These are phyloP conservation scores for Acrobasis consociella DNA, from an alignment of 2,888 invertebrate species.

Conservation along the genomic window DNA sequence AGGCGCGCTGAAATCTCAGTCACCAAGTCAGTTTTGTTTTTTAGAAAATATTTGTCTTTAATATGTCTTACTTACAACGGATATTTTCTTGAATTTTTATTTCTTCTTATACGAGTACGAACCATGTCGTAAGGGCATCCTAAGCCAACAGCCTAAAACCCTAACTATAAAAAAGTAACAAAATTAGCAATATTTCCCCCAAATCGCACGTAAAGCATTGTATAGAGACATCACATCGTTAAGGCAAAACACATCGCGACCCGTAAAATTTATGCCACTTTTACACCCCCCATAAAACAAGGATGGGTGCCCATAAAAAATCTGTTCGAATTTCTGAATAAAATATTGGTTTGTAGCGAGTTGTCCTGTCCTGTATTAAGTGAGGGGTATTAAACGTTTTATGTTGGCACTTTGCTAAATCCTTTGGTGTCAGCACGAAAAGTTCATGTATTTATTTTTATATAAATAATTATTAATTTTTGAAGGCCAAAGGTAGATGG, in stretches of 20 bases:
- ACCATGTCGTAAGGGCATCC: too few relatives aligned
- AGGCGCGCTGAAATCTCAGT: too few relatives aligned
- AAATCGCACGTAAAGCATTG: conserved; percentile 14
- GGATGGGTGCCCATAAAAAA: conserved; percentile 22
- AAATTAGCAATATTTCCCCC: conserved; percentile 16
- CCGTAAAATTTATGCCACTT: conserved; percentile 24
- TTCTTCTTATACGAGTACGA: too few relatives aligned
- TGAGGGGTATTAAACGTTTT: conserved; percentile 20
- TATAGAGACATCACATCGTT: conserved; percentile 19
- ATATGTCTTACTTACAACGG: too few relatives aligned
- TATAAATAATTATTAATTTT: too few relatives aligned
- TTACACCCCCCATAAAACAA: conserved; percentile 20
- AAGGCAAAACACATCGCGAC: conserved; percentile 16
- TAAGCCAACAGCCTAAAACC: neutral
- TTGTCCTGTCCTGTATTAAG: conserved; percentile 22
- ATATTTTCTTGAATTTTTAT: too few relatives aligned
- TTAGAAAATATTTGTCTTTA: too few relatives aligned
- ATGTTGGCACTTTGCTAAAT: conserved; percentile 19
- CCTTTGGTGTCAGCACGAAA: conserved; percentile 2
- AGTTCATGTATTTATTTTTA: neutral
- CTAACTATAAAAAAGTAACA: conserved; percentile 11
- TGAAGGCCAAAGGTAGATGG: too few relatives aligned
- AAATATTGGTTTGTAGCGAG: conserved; percentile 22
- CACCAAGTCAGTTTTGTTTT: too few relatives aligned
- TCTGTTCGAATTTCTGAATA: conserved; percentile 23